These are phyloP conservation scores for Sclerodermus sp. DNA, from an alignment of 2,888 invertebrate genomes.

Conservation along the genomic window DNA sequence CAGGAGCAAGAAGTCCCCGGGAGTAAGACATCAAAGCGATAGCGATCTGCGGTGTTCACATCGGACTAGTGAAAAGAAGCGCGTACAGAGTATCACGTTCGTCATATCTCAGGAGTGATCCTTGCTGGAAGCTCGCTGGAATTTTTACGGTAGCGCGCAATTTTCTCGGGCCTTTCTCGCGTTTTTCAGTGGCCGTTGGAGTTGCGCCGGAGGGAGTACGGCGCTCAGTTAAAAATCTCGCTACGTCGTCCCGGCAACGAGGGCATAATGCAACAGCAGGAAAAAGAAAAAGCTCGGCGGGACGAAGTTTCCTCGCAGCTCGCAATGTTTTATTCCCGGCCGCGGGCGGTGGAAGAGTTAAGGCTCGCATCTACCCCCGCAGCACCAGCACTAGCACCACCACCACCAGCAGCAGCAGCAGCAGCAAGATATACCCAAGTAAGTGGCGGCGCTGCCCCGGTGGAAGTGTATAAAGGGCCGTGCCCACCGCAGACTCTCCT, in stretches of 20 bases:
- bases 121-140: too few relatives aligned
- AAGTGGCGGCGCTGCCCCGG: conserved; percentile 35
- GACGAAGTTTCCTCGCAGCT: conserved; percentile 34
- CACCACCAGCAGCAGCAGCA: too few relatives aligned
- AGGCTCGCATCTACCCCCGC: conserved; percentile 26
- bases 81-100: too few relatives aligned
- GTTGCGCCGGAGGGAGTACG: background rate
- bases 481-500: conserved; percentile 28
- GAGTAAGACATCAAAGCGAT: too few relatives aligned
- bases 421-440: conserved; percentile 32
- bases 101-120: too few relatives aligned
- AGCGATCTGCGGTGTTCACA: too few relatives aligned
- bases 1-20: too few relatives aligned
- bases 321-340: conserved; percentile 41
- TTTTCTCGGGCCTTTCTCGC: background rate
- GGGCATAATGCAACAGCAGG: conserved; percentile 15
- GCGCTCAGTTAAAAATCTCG: background rate
- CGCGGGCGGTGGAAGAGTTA: conserved; percentile 43
- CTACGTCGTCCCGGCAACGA: conserved; percentile 7
- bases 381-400: conserved; percentile 15
- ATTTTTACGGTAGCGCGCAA: background rate
- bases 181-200: background rate
- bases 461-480: conserved; percentile 44
- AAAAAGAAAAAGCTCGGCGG: conserved; percentile 28
- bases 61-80: too few relatives aligned